Base-by-base conservation (phyloP, 2,113 vertebrate species). In the Bambusicola thoracicus region DNA sequence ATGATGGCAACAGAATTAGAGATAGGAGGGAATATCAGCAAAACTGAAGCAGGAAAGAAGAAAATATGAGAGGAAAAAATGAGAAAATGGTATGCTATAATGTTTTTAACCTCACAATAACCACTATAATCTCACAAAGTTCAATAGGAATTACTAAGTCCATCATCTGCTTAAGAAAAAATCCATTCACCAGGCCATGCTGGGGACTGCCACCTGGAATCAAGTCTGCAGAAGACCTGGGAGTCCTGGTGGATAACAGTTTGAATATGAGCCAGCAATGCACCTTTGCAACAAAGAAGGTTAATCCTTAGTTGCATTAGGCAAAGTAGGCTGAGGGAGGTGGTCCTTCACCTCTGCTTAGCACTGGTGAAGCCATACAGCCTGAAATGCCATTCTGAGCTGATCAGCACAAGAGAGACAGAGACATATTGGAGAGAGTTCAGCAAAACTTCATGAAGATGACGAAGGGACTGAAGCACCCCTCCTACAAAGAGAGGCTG, bases 61-160 rank as follows among this genome's bases (percentile, higher is more conserved):
- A 46, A 9, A 5, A 16, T 5, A 0, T 1, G 41, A 10, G 48
- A 49, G 1, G 8, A 8, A 6, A 14, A n/a, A 32, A 36, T 44
- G 8, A 79, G 16, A 38, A 85, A 80, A 6, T 30, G 5, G 2
- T 44, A 38, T 27, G 5, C 48, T 63, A 48, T 3, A 44, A 27
- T 16, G 22, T 38, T 38, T 40, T 63, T 63, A 63, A 19, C 61
- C 25, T 63, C 36, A 40, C 13, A 10, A 40, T 29, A 63, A 40
- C 38, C 5, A 13, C 61, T 40, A 8, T 63, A 63, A 40, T 7
- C 36, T 63, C 17, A 40, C 11, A 36, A 63, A 29, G 25, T 29
- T 63, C 61, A 40, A 63, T 10, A 29, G 10, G 36, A 62, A 40
- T 27, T 63, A 22, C 56, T 34, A 59, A 34, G n/a, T 59, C 12